phyloP scores from a whole-genome alignment of 2,113 vertebrate species.

The Apodemus speciosus region DNA sequence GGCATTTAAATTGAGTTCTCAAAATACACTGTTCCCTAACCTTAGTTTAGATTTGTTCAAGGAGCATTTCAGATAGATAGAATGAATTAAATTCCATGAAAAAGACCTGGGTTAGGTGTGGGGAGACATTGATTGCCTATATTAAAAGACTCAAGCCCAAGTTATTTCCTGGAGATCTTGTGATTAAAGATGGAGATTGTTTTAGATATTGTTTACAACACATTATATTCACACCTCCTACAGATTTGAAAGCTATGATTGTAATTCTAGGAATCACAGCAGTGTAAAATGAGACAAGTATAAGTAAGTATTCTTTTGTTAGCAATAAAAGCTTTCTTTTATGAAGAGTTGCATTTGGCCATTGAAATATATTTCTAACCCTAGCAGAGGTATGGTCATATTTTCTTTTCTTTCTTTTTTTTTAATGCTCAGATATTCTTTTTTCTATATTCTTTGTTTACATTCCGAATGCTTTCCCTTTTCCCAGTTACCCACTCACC shows the following conservation, averaged over 20 bases:
- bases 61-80: not conserved
- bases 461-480: too few relatives aligned
- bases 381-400: not conserved
- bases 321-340: not conserved
- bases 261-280: not conserved
- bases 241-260: not conserved
- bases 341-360: not conserved
- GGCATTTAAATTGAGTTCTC: conserved; percentile 26
- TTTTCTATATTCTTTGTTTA: too few relatives aligned
- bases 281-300: conserved; percentile 20
- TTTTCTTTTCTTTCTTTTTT: too few relatives aligned
- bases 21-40: conserved; percentile 3
- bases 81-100: not conserved
- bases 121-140: not conserved
- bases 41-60: conserved; percentile 8
- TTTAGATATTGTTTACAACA: not conserved
- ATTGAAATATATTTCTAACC: not conserved
- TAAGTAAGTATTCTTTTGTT: not conserved
- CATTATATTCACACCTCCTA: not conserved
- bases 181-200: not conserved
- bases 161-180: not conserved
- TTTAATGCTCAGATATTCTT: too few relatives aligned
- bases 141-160: not conserved
- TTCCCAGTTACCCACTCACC: too few relatives aligned
- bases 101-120: not conserved